These are phyloP conservation scores for Macaria notata DNA, from an alignment of 2,888 invertebrate species.

Conservation along the genomic window DNA sequence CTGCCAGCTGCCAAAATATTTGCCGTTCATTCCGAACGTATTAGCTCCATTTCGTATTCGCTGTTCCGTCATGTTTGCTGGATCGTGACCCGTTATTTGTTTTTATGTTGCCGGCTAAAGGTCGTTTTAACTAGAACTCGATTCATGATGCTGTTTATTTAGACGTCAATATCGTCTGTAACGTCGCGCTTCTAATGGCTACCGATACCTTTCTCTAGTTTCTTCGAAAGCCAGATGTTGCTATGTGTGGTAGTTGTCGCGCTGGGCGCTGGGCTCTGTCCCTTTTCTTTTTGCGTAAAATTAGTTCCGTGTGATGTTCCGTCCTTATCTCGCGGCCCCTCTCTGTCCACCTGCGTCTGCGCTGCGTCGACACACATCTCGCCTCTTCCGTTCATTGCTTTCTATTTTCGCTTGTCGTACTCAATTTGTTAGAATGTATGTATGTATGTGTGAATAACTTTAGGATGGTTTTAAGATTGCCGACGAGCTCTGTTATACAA, in stretches of 20 bases:
- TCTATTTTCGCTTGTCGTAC: conserved; percentile 77
- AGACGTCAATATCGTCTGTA: conserved; percentile 38
- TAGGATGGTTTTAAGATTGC: conserved; percentile 42
- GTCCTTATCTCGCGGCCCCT: conserved; percentile 57
- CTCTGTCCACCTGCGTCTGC: conserved; percentile 67
- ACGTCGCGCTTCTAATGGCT: conserved; percentile 55
- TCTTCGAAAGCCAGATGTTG: conserved; percentile 66
- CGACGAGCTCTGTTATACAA: conserved; percentile 27
- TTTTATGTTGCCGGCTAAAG: conserved; percentile 18
- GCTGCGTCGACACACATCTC: conserved; percentile 71
- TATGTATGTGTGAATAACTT: conserved; percentile 48
- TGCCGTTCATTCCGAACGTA: conserved; percentile 40
- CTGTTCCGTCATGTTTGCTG: conserved; percentile 39
- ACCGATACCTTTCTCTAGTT: conserved; percentile 65
- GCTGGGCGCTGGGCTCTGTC: conserved; percentile 57
- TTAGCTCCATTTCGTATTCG: conserved; percentile 51
- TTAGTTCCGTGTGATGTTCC: conserved; percentile 52
- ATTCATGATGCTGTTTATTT: conserved; percentile 26
- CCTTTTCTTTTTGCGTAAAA: conserved; percentile 62
- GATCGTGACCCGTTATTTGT: conserved; percentile 37
- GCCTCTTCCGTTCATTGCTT: conserved; percentile 73
- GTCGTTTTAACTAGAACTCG: conserved; percentile 21
- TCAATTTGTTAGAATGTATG: conserved; percentile 55
- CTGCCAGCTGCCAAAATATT: conserved; percentile 57
- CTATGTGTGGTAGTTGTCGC: conserved; percentile 62